These are phyloP conservation scores for Cerastis leucographa DNA, from an alignment of 2,888 invertebrate genomes.

Conservation along the genomic window DNA sequence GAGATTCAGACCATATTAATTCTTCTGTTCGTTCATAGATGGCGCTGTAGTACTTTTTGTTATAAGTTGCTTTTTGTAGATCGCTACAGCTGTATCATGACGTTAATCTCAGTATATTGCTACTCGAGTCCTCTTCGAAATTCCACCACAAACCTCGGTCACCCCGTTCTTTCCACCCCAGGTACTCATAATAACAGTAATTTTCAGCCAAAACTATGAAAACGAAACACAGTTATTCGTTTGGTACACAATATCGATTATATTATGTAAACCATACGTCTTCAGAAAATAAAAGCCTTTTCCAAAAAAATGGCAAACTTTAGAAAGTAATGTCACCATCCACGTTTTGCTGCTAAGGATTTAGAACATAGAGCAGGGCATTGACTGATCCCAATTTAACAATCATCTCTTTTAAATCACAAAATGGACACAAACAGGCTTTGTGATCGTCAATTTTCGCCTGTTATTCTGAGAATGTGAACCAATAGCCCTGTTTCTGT, in stretches of 20 bases:
- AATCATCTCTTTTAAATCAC: neutral
- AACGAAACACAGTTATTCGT: neutral
- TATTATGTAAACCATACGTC: neutral
- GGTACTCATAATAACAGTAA: neutral
- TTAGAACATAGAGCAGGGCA: neutral
- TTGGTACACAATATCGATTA: neutral
- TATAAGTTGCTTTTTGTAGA: too few species aligned
- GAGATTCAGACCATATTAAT: too few species aligned
- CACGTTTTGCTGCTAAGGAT: neutral
- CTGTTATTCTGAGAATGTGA: slow-evolving; percentile 43
- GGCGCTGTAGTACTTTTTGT: too few species aligned
- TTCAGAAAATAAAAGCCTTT: neutral
- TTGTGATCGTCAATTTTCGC: slow-evolving; percentile 20
- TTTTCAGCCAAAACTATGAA: neutral
- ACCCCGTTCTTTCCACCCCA: neutral
- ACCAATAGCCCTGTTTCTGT: slow-evolving; percentile 73
- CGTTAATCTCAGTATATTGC: neutral
- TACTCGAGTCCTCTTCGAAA: neutral
- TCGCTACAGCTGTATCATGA: too few species aligned
- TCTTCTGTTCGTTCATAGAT: too few species aligned
- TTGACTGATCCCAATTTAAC: slow-evolving; percentile 3
- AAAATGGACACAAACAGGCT: slow-evolving; percentile 31
- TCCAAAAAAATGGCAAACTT: too few species aligned
- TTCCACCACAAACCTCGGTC: neutral
- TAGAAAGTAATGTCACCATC: neutral